Percentiles rank a stretch among this genome's conserved stretches.
Conservation (phyloP, 2,797 vertebrate species). For the Clarias platycephalus region DNA sequence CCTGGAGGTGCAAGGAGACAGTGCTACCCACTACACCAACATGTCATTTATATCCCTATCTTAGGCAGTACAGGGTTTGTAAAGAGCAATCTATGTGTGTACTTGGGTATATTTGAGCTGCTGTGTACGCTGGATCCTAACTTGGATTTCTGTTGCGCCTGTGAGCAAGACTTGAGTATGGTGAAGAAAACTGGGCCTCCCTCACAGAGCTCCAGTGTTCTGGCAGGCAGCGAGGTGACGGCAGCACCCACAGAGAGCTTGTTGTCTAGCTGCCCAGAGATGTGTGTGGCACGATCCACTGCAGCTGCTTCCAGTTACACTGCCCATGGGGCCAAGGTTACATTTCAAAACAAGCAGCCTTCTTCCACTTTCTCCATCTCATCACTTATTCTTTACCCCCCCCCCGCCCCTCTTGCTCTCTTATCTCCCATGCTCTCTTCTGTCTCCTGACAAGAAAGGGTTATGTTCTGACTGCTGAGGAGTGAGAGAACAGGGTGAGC, state of each 20-base stretch:
- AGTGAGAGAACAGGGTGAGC: conserved; percentile 18
- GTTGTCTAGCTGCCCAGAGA: conserved; percentile 67
- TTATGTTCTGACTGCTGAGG: conserved; percentile 55
- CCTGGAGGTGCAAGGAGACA: too few relatives aligned
- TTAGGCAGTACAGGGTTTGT: conserved; percentile 6
- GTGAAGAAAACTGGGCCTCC: conserved; percentile 60
- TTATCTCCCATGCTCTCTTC: conserved; percentile 24
- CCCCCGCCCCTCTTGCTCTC: conserved; percentile 26
- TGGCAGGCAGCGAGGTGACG: conserved; percentile 70
- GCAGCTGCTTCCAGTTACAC: conserved; percentile 73
- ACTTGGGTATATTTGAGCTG: conserved; percentile 20
- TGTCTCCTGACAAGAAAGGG: conserved; percentile 59
- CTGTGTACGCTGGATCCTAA: conserved; percentile 54
- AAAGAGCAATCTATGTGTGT: conserved; percentile 4
- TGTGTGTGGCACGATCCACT: conserved; percentile 68
- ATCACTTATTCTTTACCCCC: conserved; percentile 24
- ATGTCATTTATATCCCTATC: neutral
- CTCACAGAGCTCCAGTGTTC: conserved; percentile 64
- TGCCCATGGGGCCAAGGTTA: conserved; percentile 51
- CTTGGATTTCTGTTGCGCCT: conserved; percentile 50
- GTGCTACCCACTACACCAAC: too few relatives aligned
- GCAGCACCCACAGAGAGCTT: conserved; percentile 71
- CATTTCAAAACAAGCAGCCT: conserved; percentile 64
- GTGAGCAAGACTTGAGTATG: conserved; percentile 55
- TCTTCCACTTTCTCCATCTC: conserved; percentile 41